Conservation (phyloP, 92 coral and sea anemone species). For the Zoanthus solanderi region DNA sequence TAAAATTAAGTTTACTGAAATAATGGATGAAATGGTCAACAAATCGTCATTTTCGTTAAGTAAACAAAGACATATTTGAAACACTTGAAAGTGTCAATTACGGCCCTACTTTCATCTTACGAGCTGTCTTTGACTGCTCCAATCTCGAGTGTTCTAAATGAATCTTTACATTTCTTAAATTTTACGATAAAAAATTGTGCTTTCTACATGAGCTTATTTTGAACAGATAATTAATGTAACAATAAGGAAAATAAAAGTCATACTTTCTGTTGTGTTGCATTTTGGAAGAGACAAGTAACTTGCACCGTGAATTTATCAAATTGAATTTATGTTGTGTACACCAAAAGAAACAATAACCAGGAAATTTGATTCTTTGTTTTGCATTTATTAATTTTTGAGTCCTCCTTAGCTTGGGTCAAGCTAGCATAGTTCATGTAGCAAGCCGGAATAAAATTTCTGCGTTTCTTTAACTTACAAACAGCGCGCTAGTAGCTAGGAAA, state of each 20-base stretch:
- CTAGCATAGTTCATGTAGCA: not conserved
- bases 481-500: slow-evolving; percentile 6
- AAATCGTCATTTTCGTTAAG: slow-evolving; percentile 17
- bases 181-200: not conserved
- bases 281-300: slow-evolving; percentile 7
- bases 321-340: slow-evolving; percentile 6
- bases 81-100: slow-evolving; percentile 26
- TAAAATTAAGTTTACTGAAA: slow-evolving; percentile 4
- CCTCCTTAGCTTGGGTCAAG: slow-evolving; percentile 4
- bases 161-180: not conserved
- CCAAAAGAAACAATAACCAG: not conserved
- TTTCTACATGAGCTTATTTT: not conserved
- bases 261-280: not conserved
- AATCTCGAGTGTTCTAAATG: not conserved
- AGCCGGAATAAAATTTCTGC: not conserved
- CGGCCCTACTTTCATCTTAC: not conserved
- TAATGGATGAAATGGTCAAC: slow-evolving; percentile 6
- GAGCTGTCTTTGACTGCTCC: not conserved
- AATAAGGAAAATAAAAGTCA: not conserved
- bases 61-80: slow-evolving; percentile 21
- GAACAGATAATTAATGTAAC: not conserved
- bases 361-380: not conserved
- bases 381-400: not conserved
- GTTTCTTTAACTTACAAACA: not conserved
- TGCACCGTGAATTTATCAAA: not conserved